Conservation (phyloP, 2,113 vertebrate species). For the Tonatia bakeri region DNA sequence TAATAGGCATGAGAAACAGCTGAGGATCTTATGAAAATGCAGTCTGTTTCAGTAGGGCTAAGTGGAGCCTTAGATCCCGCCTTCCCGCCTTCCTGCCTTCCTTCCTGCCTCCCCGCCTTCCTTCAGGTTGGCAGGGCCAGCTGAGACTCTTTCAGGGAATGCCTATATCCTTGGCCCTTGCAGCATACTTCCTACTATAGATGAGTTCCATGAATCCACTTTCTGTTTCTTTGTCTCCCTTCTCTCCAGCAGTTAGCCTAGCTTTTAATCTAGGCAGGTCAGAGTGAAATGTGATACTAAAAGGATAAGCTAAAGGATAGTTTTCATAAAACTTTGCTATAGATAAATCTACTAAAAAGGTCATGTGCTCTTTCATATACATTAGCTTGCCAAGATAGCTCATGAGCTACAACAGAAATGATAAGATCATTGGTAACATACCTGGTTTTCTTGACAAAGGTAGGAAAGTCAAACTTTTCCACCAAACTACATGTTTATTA, state of each 20-base stretch:
- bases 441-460: not conserved
- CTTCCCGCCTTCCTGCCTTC: not conserved
- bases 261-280: not conserved
- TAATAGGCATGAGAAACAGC: not conserved
- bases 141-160: not conserved
- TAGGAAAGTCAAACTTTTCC: not conserved
- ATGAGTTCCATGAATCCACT: not conserved
- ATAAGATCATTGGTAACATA: not conserved
- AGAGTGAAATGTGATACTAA: not conserved
- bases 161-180: not conserved
- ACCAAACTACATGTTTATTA: not conserved
- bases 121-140: no score
- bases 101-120: no score
- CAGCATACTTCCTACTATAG: not conserved
- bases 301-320: not conserved
- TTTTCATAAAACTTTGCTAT: not conserved
- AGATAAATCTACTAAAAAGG: not conserved
- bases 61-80: not conserved
- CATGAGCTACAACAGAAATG: not conserved
- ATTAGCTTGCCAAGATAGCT: not conserved
- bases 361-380: not conserved
- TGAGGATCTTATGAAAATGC: not conserved
- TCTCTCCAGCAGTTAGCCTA: not conserved
- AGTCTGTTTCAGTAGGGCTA: not conserved
- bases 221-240: not conserved